Base-by-base conservation (phyloP, 2,797 vertebrate species). In the Takifugu ocellatus region DNA sequence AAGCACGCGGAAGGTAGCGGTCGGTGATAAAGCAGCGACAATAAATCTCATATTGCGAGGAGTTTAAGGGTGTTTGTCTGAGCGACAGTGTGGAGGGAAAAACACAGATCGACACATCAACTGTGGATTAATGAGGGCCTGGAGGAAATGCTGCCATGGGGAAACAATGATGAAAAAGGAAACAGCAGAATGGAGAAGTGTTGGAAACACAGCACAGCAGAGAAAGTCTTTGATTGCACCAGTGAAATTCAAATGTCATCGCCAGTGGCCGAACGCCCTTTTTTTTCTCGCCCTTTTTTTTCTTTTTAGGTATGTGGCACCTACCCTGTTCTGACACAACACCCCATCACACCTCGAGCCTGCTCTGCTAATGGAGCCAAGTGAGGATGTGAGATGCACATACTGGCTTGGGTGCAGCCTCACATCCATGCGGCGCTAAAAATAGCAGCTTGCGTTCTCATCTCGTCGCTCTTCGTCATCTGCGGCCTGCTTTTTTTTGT, bases 371-470 rank as follows among this genome's bases (percentile, higher is more conserved):
- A 70, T 43, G 63, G 67, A 71, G 49, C 56, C 56, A 54, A 45
- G 29, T 69, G 63, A 63, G 33, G 43, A 77, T 1, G n/a, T 62
- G 61, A 78, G 63, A 75, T 25, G 31, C 29, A 56, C 59, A 42
- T 54, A 27, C 21, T 63, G 61, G 68, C 73, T 85, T 85, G 63
- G 72, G 74, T 76, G 66, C 74, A 71, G 72, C 70, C 64, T 79
- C 63, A 68, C 75, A 77, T 81, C 82, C 29, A 68, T 6, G 51
- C 25, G 29, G 46, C 33, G 75, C 86, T 92, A 91, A 86, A 91
- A 90, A 92, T 92, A 91, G 86, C 70, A 61, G 39, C 81, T 70
- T 64, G 78, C 74, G 71, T 81, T 83, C 67, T 75, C 74, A 70
- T 84, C 82, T 77, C 72, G 63, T 61, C 66, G 81, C 77, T 77